A percentile compares a stretch with the other conserved stretches of the same genome.
phyloP scores from a whole-genome alignment of 2,797 vertebrate species.

The Nyctalus aviator region DNA sequence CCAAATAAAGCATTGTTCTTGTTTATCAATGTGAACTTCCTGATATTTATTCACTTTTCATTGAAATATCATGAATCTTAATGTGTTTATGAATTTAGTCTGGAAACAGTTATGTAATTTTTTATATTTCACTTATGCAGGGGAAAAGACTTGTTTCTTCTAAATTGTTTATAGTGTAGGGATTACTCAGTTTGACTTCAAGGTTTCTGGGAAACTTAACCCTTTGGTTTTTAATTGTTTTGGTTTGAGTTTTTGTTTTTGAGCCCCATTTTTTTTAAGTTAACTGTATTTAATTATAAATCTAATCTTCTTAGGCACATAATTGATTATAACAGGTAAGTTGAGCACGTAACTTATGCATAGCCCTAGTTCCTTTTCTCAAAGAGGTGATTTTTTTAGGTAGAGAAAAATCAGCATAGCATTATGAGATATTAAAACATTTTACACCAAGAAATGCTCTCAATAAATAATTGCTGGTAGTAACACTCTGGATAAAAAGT shows the following conservation, averaged over 20 bases:
- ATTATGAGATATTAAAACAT: neutral
- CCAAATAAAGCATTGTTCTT: neutral
- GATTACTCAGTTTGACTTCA: constrained; percentile 50
- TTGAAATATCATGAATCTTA: constrained; percentile 24
- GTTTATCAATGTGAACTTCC: neutral
- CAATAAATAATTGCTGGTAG: neutral
- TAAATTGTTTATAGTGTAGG: neutral
- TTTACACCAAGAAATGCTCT: neutral
- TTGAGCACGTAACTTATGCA: neutral
- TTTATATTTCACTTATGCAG: constrained; percentile 25
- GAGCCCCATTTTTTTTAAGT: constrained; percentile 7
- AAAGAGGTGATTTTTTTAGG: constrained; percentile 33
- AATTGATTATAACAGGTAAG: constrained; percentile 23
- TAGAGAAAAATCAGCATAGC: neutral
- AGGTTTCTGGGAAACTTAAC: constrained; percentile 28
- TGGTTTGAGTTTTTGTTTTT: constrained; percentile 37
- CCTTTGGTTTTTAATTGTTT: constrained; percentile 17
- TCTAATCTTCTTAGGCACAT: constrained; percentile 36
- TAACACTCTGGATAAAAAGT: constrained; percentile 51
- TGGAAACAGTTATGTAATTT: constrained; percentile 13
- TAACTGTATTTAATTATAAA: constrained; percentile 45
- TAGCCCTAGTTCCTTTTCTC: constrained; percentile 22
- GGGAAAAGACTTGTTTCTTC: constrained; percentile 14
- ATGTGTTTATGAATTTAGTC: neutral
- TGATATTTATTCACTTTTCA: neutral